Evolutionary conservation across 1,140 invertebrate genomes (phyloP).

Genomic region (Tetranychus cinnabarinus): DNA sequence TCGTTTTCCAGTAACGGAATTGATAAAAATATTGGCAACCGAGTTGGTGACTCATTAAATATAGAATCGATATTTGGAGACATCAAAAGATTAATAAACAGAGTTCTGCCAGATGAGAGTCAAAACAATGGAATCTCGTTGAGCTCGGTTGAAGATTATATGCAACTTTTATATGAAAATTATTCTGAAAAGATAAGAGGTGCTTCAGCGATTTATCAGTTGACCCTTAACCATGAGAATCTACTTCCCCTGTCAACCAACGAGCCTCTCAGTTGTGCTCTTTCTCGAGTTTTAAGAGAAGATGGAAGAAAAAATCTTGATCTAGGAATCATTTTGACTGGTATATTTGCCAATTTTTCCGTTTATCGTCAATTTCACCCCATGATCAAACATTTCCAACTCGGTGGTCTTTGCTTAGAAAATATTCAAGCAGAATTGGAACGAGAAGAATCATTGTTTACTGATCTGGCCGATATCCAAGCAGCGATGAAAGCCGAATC

Average conservation of each 20-base stretch:
- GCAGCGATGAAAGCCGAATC: neutral
- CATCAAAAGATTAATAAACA: constrained; percentile 16
- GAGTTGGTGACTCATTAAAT: no score
- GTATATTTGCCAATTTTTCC: constrained; percentile 91
- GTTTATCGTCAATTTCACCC: constrained; percentile 86
- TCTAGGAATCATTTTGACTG: constrained; percentile 83
- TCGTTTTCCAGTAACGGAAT: neutral
- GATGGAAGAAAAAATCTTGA: constrained; percentile 92
- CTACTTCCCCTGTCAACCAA: constrained; percentile 73
- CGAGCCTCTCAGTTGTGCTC: constrained; percentile 81
- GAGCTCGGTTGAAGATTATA: constrained; percentile 51
- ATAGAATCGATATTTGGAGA: neutral
- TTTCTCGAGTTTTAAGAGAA: constrained; percentile 78
- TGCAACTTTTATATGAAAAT: constrained; percentile 89
- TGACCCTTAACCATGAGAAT: constrained; percentile 78
- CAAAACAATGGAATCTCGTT: constrained; percentile 27
- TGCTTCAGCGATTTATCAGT: constrained; percentile 64
- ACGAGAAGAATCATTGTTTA: constrained; percentile 69
- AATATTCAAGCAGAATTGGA: constrained; percentile 80
- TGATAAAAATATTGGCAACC: neutral
- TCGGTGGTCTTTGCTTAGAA: constrained; percentile 84
- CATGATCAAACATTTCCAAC: constrained; percentile 45
- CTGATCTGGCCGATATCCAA: constrained; percentile 41
- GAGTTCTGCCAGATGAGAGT: constrained; percentile 13
- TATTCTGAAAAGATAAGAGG: constrained; percentile 75